Evolutionary conservation across 2,888 invertebrate genomes (phyloP).

Genomic region (Rotaria sp.): DNA sequence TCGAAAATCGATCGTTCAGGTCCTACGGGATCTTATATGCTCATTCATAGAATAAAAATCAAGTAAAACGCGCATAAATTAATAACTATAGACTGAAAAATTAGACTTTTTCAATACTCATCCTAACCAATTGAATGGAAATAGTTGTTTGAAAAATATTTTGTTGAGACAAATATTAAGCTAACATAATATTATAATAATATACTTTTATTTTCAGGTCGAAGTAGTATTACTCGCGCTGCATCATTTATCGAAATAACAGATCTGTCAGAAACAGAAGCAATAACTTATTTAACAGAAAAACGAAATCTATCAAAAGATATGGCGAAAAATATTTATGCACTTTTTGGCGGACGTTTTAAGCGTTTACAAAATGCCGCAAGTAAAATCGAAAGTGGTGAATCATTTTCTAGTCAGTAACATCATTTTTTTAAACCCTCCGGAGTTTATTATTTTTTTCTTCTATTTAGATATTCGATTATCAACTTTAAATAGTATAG

Average conservation of each 20-base stretch:
- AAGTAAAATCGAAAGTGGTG: background rate
- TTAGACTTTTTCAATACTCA: no score
- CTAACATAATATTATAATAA: no score
- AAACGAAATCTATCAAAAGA: background rate
- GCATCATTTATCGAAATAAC: background rate
- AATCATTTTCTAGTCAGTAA: background rate
- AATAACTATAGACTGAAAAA: no score
- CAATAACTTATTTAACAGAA: background rate
- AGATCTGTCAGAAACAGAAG: background rate
- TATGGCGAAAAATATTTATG: background rate
- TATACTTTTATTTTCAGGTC: background rate
- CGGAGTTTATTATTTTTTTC: background rate
- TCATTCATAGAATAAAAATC: no score
- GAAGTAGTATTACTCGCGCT: background rate
- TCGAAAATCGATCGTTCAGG: no score
- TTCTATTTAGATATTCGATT: background rate
- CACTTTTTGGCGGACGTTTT: background rate
- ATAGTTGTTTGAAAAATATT: no score
- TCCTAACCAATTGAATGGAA: no score
- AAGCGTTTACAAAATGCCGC: slow-evolving; percentile 8
- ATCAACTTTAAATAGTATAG: background rate
- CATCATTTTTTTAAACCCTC: background rate
- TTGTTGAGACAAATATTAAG: background rate
- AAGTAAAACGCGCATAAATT: no score
- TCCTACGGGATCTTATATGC: no score